phyloP scores from a whole-genome alignment of 2,888 invertebrate species.

The Plebejus anna region DNA sequence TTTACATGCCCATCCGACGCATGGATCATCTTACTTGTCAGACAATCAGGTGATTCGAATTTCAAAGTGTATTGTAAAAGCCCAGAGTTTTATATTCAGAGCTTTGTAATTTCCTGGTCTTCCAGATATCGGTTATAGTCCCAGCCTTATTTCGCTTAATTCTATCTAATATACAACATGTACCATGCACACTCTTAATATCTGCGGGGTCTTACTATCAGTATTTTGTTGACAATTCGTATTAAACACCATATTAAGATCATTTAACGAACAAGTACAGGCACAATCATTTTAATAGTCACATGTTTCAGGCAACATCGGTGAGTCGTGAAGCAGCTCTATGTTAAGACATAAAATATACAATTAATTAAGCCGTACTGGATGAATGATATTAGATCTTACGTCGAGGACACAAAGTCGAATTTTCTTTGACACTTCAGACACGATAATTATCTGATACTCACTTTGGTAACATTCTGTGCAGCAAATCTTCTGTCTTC shows the following conservation, averaged over 20 bases:
- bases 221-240: not conserved
- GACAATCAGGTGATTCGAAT: too few species aligned
- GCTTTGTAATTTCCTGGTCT: not conserved
- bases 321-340: slow-evolving; percentile 28
- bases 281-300: slow-evolving; percentile 13
- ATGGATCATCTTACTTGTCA: too few species aligned
- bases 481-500: slow-evolving; percentile 93
- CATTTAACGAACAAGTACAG: slow-evolving; percentile 19
- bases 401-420: slow-evolving; percentile 39
- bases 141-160: slow-evolving; percentile 35
- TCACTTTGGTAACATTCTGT: slow-evolving; percentile 96
- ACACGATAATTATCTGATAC: slow-evolving; percentile 45
- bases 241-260: slow-evolving; percentile 2
- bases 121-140: not conserved
- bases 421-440: slow-evolving; percentile 29
- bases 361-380: slow-evolving; percentile 44
- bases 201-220: not conserved
- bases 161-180: slow-evolving; percentile 37
- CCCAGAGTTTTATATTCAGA: not conserved
- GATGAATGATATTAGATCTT: slow-evolving; percentile 42
- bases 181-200: slow-evolving; percentile 32
- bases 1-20: too few species aligned
- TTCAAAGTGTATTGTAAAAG: not conserved
- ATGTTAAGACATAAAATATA: slow-evolving; percentile 47
- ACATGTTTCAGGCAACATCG: slow-evolving; percentile 26